Base-by-base conservation (phyloP, 2,797 vertebrate species). In the Pangasius krempfi region DNA sequence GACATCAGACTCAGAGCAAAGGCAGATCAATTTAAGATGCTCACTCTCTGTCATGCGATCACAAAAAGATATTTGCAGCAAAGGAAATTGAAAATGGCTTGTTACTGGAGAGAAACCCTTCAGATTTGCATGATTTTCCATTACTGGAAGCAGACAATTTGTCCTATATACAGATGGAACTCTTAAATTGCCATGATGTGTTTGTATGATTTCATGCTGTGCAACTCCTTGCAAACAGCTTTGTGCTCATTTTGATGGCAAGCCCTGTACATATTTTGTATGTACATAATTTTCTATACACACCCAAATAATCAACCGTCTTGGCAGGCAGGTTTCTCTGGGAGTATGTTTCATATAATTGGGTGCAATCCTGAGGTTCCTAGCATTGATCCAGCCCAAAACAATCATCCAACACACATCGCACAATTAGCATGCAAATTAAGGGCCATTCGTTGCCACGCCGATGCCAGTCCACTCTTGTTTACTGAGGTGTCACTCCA, bases 401-500 rank as follows among this genome's bases (percentile, higher is more conserved):
- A 92, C 91, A 93, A 92, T 93, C 92, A 92, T 89, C 88, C 90
- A 88, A 88, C 87, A 87, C 87, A 89, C 84, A 92, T 91, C 62
- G 78, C 84, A 88, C 92, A 93, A 93, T 93, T 93, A 93, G 91
- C 91, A 93, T 93, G 92, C 90, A 93, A 92, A 93, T 93, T 91
- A 92, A 87, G 87, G 87, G 72, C 91, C 88, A 88, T 90, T 91
- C 91, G 89, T 90, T 88, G 91, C 89, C 89, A 89, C 89, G 87
- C 82, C 84, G 82, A 89, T 86, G 85, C 86, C 88, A 89, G 89
- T 92, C 92, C 50, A 86, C 89, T 93, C 89, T 93, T 90, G 89
- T 93, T 93, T 93, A 90, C 87, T 52, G 9, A 89, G 14, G 80
- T 91, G 91, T 91, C 92, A 93, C 89, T 93, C 91, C 72, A 76